Conservation (phyloP, 2,797 vertebrate genomes). For the Sternotherus odoratus region DNA sequence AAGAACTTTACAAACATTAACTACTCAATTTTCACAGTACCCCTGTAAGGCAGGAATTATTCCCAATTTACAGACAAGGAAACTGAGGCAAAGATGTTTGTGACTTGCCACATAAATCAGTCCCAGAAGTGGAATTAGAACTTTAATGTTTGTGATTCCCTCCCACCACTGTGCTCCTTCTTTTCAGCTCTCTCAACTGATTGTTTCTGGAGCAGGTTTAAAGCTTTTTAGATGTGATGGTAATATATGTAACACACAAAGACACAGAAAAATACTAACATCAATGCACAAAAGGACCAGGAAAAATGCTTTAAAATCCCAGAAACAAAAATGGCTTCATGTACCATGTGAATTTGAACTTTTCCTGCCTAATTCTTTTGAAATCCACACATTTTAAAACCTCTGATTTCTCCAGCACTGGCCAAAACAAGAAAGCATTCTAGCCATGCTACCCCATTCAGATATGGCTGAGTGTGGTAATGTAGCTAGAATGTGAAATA, state of each 20-base stretch:
- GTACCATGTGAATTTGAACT: not conserved
- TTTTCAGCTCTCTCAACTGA: not conserved
- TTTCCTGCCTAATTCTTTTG: not conserved
- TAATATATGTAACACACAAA: conserved; percentile 12
- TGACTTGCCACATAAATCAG: conserved; percentile 44
- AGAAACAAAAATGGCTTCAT: not conserved
- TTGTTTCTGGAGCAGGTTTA: not conserved
- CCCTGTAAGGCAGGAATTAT: conserved; percentile 51
- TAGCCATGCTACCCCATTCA: not conserved
- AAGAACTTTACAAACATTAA: conserved; percentile 20
- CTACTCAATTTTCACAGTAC: conserved; percentile 49
- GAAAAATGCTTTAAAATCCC: not conserved
- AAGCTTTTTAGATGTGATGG: not conserved
- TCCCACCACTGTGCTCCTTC: conserved; percentile 31
- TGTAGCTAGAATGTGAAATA: not conserved
- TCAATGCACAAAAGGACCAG: not conserved
- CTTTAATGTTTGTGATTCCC: conserved; percentile 18
- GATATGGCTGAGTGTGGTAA: not conserved
- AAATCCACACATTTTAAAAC: not conserved
- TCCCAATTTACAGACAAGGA: conserved; percentile 43
- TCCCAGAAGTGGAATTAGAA: conserved; percentile 41
- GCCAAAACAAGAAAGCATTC: not conserved
- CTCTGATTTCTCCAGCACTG: conserved; percentile 10
- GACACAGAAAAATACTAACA: conserved; percentile 8
- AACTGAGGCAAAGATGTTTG: conserved; percentile 22